phyloP scores from a whole-genome alignment of 2,888 invertebrate species.

The Blastobasis adustella region DNA sequence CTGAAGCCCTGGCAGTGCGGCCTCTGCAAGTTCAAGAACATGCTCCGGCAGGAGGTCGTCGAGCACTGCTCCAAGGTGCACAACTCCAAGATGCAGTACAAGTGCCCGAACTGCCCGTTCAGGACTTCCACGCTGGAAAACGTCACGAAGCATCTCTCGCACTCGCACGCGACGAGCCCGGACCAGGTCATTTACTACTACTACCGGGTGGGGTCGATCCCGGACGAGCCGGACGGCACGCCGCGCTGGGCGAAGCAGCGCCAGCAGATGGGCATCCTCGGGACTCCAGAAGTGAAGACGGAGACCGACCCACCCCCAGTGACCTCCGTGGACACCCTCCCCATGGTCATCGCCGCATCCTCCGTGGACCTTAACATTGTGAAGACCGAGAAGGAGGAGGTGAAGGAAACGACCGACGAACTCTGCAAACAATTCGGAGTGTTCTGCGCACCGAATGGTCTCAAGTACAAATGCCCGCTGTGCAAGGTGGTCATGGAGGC shows the following conservation, averaged over 20 bases:
- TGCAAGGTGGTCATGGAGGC: slow-evolving; percentile 76
- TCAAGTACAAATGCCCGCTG: slow-evolving; percentile 75
- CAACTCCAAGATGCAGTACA: slow-evolving; percentile 79
- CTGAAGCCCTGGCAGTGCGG: slow-evolving; percentile 82
- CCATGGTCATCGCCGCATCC: slow-evolving; percentile 10
- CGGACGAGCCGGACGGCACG: slow-evolving; percentile 42
- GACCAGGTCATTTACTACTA: slow-evolving; percentile 68
- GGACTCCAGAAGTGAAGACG: slow-evolving; percentile 31
- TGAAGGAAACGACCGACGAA: slow-evolving; percentile 32
- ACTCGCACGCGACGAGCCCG: slow-evolving; percentile 67
- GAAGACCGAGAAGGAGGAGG: slow-evolving; percentile 40
- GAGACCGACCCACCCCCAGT: slow-evolving; percentile 22
- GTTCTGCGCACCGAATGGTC: slow-evolving; percentile 68
- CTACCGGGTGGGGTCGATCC: slow-evolving; percentile 58
- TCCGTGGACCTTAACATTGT: slow-evolving; percentile 48
- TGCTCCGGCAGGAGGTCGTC: slow-evolving; percentile 74
- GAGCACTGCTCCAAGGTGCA: slow-evolving; percentile 77
- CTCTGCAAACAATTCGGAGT: slow-evolving; percentile 43
- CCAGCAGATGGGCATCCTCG: slow-evolving; percentile 22
- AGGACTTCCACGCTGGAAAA: slow-evolving; percentile 65
- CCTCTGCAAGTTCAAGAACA: slow-evolving; percentile 77
- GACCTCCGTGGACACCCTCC: background rate
- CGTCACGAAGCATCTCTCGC: slow-evolving; percentile 76
- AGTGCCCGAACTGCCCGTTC: slow-evolving; percentile 81
- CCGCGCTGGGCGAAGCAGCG: slow-evolving; percentile 52